Evolutionary conservation across 2,113 vertebrate species (phyloP).

Genomic region (Oplegnathus fasciatus): DNA sequence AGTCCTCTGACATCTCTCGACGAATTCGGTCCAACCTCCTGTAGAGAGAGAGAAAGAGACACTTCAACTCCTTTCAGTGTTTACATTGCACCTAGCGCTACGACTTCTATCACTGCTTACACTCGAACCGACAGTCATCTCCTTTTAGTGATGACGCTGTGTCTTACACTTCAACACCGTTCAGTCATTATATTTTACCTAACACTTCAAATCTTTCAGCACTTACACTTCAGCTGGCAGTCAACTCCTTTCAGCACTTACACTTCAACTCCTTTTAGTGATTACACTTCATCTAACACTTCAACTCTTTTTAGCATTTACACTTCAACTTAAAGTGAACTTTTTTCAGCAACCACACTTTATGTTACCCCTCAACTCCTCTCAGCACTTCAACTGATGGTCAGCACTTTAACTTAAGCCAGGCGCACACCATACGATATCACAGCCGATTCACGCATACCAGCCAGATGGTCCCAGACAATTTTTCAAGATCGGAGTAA

Average conservation of each 20-base stretch:
- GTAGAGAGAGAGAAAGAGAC: neutral
- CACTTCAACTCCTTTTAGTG: neutral
- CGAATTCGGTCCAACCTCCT: constrained; percentile 87
- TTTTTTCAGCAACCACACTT: too few species aligned
- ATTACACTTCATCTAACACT: neutral
- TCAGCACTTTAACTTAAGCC: too few species aligned
- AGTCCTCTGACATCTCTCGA: constrained; percentile 81
- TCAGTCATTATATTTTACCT: neutral
- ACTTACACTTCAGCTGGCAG: neutral
- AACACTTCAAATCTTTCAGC: neutral
- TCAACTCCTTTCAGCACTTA: neutral
- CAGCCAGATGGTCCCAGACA: too few species aligned
- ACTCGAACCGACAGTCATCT: too few species aligned
- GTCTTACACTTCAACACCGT: too few species aligned
- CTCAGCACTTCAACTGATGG: too few species aligned
- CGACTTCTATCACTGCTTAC: neutral
- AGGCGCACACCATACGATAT: too few species aligned
- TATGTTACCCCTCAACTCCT: too few species aligned
- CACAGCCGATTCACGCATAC: too few species aligned
- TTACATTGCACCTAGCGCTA: neutral
- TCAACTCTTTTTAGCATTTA: neutral
- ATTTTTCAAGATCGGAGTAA: too few species aligned
- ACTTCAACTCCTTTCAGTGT: neutral
- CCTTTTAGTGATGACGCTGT: neutral
- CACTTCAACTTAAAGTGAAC: neutral